Conservation (phyloP, 1,140 invertebrate genomes). For the Cheumatopsyche charites region DNA sequence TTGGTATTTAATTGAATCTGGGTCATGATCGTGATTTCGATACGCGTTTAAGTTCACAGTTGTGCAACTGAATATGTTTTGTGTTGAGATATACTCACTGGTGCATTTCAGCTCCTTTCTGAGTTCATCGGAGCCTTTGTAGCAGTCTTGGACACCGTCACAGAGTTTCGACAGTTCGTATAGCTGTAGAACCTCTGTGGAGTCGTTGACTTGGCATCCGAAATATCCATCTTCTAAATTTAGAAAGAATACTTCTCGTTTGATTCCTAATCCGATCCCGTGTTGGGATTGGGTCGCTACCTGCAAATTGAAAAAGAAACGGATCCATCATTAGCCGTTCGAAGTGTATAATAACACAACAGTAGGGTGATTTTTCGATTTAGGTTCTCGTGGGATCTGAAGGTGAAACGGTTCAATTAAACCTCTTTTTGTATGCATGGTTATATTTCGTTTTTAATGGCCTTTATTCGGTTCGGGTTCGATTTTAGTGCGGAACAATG, state of each 20-base stretch:
- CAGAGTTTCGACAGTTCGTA: constrained; percentile 94
- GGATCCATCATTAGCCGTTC: not conserved
- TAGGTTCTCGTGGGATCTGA: too few species aligned
- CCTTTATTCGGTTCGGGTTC: too few species aligned
- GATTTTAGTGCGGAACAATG: not conserved
- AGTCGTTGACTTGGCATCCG: constrained; percentile 96
- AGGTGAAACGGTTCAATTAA: too few species aligned
- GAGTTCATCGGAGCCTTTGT: constrained; percentile 88
- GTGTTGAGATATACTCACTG: constrained; percentile 72
- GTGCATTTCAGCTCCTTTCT: constrained; percentile 90
- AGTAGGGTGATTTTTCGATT: too few species aligned
- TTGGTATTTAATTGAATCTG: not conserved
- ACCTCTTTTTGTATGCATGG: too few species aligned
- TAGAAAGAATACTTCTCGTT: constrained; percentile 93
- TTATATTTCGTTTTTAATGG: too few species aligned
- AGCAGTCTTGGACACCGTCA: constrained; percentile 89
- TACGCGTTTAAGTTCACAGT: too few species aligned
- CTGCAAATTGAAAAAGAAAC: constrained; percentile 60
- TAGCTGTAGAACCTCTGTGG: constrained; percentile 90
- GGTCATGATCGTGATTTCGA: not conserved
- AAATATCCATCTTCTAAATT: constrained; percentile 97
- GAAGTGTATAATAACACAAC: too few species aligned
- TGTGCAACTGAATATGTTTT: too few species aligned
- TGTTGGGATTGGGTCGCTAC: constrained; percentile 74
- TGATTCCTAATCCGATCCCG: constrained; percentile 79